Percentiles rank a stretch among this genome's conserved stretches.
Conservation (phyloP, 2,797 vertebrate species). For the Rhodeus uyekii region DNA sequence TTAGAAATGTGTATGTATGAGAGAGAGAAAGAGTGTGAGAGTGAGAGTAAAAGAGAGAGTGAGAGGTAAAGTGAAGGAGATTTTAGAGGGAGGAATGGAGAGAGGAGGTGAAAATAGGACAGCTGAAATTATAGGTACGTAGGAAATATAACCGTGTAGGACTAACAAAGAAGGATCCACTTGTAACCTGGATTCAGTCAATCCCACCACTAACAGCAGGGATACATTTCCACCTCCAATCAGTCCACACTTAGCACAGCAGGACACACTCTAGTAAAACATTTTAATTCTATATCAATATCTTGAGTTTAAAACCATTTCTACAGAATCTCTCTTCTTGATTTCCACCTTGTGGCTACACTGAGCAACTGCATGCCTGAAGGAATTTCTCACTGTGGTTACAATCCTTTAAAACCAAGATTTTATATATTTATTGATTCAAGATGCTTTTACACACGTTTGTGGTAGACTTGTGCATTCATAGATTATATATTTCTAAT, state of each 20-base stretch:
- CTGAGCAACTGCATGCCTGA: neutral
- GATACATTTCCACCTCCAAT: neutral
- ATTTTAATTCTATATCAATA: neutral
- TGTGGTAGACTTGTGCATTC: neutral
- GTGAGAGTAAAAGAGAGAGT: neutral
- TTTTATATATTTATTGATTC: neutral
- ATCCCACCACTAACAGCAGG: neutral
- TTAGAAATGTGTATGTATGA: slow-evolving; percentile 15
- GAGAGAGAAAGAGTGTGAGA: neutral
- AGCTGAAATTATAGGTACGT: neutral
- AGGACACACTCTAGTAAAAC: neutral
- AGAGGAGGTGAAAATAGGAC: slow-evolving; percentile 20
- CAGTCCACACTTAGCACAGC: neutral
- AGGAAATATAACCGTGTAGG: slow-evolving; percentile 13
- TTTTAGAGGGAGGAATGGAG: slow-evolving; percentile 1
- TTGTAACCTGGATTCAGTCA: slow-evolving; percentile 4
- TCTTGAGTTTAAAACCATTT: neutral
- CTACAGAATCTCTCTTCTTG: neutral
- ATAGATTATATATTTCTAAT: neutral
- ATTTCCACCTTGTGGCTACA: slow-evolving; percentile 38
- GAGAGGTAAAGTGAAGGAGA: neutral
- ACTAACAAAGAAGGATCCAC: neutral
- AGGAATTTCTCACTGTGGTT: neutral
- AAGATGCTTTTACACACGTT: neutral
- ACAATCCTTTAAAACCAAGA: neutral